Base-by-base conservation (phyloP, 2,113 vertebrate genomes). In the Speoplatyrhinus poulsoni region DNA sequence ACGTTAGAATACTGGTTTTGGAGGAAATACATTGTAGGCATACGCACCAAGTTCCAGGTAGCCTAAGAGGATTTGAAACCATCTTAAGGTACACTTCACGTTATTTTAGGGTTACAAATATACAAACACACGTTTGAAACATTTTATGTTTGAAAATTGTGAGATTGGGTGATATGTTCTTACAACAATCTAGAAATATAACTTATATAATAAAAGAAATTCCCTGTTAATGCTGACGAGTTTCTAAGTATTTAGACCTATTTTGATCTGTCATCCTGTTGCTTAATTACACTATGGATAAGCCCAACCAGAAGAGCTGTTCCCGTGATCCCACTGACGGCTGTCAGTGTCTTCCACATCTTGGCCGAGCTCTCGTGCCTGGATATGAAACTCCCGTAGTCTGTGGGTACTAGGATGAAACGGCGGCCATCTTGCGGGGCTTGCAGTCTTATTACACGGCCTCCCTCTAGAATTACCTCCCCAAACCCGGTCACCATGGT, bases 401-500 rank as follows among this genome's bases (percentile, higher is more conserved):
- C 87, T 0, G 77, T 58, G 46, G 85, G 66, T 1, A 90, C 65
- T 41, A 94, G 77, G 68, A 93, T 48, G 65, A 75, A 93, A 36
- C 69, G 75, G 48, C 84, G 90, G n/a, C 90, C 86, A 0, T 89
- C 83, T 68, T 32, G 73, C 0, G 93, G 93, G 5, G 91, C 83
- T 67, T 84, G 91, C 46, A 94, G 77, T 59, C 83, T 90, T 68
- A 92, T 82, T 26, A 81, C 76, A 9, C 70, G 66, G 0, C 80
- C 90, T 5, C 78, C 84, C 62, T 93, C 91, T 58, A 93, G 82
- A 49, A 92, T 86, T 52, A 94, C 82, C 81, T 94, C 92, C 4
- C 93, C 93, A 6, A 93, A 92, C 0, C 85, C 91, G 0, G 90
- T 94, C 72, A 93, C 10, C 10, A 54, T 75, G 72, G 76, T 82